Conservation (phyloP, 2,113 vertebrate species). For the Bolborhynchus lineola region DNA sequence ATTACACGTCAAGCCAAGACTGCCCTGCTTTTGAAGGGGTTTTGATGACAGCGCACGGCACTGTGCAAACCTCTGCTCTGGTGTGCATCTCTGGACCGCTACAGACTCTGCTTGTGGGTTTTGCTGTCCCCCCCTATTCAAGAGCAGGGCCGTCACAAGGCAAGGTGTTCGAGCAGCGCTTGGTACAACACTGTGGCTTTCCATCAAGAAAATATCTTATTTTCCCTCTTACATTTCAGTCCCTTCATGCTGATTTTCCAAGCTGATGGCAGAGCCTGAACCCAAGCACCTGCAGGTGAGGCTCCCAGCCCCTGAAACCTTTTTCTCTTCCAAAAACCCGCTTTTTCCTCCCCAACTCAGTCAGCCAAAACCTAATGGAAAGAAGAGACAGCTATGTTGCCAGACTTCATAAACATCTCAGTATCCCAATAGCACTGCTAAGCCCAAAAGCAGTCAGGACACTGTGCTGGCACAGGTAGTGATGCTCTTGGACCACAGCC, state of each 20-base stretch:
- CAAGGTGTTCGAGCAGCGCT: background rate
- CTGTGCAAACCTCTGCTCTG: background rate
- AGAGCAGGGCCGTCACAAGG: background rate
- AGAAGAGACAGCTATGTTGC: background rate
- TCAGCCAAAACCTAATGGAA: background rate
- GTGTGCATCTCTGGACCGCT: background rate
- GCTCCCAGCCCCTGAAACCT: background rate
- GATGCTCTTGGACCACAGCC: background rate
- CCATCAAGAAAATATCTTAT: background rate
- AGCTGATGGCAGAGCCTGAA: background rate
- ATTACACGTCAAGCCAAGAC: background rate
- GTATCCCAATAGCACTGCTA: background rate
- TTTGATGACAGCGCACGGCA: background rate
- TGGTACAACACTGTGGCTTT: background rate
- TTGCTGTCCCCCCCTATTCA: background rate
- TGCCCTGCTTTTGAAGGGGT: background rate
- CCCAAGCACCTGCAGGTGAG: background rate
- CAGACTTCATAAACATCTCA: background rate
- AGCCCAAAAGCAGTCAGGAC: background rate
- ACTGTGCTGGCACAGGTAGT: accelerated
- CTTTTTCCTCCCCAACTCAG: background rate
- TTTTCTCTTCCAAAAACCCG: background rate
- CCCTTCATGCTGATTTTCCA: background rate
- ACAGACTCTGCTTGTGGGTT: background rate
- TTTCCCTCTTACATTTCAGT: background rate